These are phyloP conservation scores for Kradibia gibbosae DNA, from an alignment of 1,140 invertebrate genomes.

Conservation along the genomic window DNA sequence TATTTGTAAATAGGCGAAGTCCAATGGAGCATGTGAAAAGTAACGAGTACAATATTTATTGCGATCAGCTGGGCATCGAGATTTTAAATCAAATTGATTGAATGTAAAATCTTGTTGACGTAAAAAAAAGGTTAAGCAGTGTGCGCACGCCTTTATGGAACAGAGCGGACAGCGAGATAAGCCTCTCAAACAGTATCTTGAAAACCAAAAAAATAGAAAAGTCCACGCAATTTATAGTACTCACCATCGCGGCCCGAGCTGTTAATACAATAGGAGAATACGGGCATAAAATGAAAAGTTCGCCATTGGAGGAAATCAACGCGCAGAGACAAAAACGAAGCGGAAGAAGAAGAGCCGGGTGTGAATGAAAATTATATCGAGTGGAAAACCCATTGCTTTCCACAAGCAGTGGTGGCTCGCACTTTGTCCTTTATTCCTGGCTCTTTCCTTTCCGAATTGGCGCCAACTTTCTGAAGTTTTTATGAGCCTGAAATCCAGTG, in stretches of 20 bases:
- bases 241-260: neutral
- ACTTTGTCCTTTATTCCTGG: neutral
- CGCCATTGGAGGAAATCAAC: neutral
- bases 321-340: neutral
- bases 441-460: neutral
- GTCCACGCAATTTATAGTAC: neutral
- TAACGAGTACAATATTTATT: neutral
- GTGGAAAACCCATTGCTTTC: constrained; percentile 44
- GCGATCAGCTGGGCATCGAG: neutral
- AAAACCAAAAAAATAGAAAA: neutral
- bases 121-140: neutral
- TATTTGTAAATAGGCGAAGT: neutral
- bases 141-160: neutral
- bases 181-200: neutral
- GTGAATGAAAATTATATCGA: constrained; percentile 48
- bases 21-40: neutral
- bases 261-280: neutral
- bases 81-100: neutral
- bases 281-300: neutral
- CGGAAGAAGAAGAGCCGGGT: constrained; percentile 15
- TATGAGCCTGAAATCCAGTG: constrained; percentile 19
- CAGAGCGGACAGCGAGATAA: neutral
- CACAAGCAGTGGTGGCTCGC: neutral
- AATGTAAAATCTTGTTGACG: neutral
- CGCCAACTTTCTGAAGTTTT: constrained; percentile 35